phyloP scores from a whole-genome alignment of 2,113 vertebrate genomes.

The western clawed frog (Xenopus tropicalis) region DNA sequence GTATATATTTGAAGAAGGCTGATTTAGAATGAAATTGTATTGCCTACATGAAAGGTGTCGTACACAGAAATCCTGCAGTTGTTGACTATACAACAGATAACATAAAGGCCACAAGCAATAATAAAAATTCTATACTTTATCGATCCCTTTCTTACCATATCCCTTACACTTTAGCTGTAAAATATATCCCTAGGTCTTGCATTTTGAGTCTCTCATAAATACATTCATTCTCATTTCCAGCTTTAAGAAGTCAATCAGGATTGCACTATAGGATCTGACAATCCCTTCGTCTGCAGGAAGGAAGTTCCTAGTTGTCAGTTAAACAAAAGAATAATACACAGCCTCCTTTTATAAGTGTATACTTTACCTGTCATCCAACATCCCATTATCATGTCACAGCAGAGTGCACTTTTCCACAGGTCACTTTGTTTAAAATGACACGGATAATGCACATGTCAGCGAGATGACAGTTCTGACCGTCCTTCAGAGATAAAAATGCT shows the following conservation, averaged over 20 bases:
- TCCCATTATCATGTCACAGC: constrained; percentile 83
- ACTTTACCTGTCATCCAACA: constrained; percentile 81
- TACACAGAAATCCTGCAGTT: no score
- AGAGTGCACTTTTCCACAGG: constrained; percentile 74
- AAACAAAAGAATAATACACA: constrained; percentile 70
- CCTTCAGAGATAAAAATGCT: constrained; percentile 75
- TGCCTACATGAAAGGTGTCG: no score
- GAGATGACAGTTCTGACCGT: constrained; percentile 76
- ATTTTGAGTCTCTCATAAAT: constrained; percentile 16
- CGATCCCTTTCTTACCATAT: background rate
- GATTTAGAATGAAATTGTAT: no score
- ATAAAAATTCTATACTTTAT: constrained; percentile 1
- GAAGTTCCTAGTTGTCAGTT: constrained; percentile 68
- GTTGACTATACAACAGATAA: no score
- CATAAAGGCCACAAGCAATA: no score
- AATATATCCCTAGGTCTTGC: constrained; percentile 9
- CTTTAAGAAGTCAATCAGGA: constrained; percentile 50
- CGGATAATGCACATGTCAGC: constrained; percentile 79
- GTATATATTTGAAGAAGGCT: no score
- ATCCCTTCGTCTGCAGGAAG: constrained; percentile 59
- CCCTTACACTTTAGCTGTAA: background rate
- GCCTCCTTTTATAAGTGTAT: constrained; percentile 65
- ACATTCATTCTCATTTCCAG: constrained; percentile 23
- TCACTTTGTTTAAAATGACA: constrained; percentile 91
- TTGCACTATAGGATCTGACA: constrained; percentile 55